Base-by-base conservation (phyloP, 2,797 vertebrate genomes). In the Tachyglossus aculeatus region DNA sequence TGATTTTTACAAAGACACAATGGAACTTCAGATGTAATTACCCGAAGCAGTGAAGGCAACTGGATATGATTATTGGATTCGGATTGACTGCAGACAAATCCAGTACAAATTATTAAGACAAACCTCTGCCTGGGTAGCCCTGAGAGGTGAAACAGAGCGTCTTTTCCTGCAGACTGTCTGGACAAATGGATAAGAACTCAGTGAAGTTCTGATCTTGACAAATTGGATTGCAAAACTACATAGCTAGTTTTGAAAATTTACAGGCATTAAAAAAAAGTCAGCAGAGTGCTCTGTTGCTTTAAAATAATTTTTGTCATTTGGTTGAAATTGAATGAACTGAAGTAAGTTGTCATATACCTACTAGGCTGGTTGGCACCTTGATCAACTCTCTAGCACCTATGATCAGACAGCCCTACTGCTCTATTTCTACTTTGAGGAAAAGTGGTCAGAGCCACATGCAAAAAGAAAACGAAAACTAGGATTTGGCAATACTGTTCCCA, bases 21-120 rank as follows among this genome's bases (percentile, higher is more conserved):
- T 74, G 53, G 32, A 63, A 63, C 58, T 50, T 60, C 58, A 55
- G 40, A 21, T 53, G 33, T 47, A 69, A 57, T 81, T 60, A 71
- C 18, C 31, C 43, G 48, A 66, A 45, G 18, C 4, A 25, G 37
- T 32, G 52, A 59, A 39, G 19, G 16, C 21, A 37, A 27, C 21
- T 56, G 33, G 37, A 15, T 50, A 21, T 63, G 62, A 61, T 52
- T 29, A 50, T 36, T 43, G 54, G n/a, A n/a, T n/a, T n/a, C n/a
- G n/a, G n/a, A n/a, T n/a, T n/a, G n/a, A n/a, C n/a, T 27, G 65
- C 29, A 71, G 24, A 52, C 37, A 69, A 77, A 76, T 44, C 9
- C 53, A 41, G 32, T 57, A 41, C 41, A 41, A 41, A 25, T 74
- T 56, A 60, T 25, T 8, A 24, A 63, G 39, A 37, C 36, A 59